phyloP scores from a whole-genome alignment of 2,888 invertebrate genomes.

The Zelleria hepariella region DNA sequence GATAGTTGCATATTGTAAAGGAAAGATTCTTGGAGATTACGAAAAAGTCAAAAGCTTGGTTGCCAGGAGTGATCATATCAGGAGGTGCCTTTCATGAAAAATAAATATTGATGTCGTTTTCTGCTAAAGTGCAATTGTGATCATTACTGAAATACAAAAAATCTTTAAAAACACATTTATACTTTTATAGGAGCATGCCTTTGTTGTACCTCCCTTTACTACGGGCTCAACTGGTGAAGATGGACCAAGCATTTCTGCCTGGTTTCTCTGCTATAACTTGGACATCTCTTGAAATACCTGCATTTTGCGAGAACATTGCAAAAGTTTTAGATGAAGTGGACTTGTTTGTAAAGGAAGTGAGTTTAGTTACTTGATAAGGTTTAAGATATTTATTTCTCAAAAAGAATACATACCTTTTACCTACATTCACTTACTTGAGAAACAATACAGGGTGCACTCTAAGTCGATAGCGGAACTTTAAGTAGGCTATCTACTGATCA shows the following conservation, averaged over 20 bases:
- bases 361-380: neutral
- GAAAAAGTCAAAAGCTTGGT: slow-evolving; percentile 75
- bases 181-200: slow-evolving; percentile 66
- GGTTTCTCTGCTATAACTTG: slow-evolving; percentile 85
- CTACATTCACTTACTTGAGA: too few species aligned
- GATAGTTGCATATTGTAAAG: slow-evolving; percentile 80
- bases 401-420: too few species aligned
- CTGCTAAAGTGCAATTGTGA: too few species aligned
- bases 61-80: slow-evolving; percentile 73
- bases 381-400: too few species aligned
- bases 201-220: slow-evolving; percentile 79
- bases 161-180: neutral
- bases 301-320: slow-evolving; percentile 73
- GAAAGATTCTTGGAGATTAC: slow-evolving; percentile 75
- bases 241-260: slow-evolving; percentile 81
- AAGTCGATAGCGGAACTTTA: too few species aligned
- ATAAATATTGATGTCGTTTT: neutral
- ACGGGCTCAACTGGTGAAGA: slow-evolving; percentile 75
- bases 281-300: slow-evolving; percentile 82
- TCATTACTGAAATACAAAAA: too few species aligned
- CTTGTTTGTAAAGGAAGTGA: slow-evolving; percentile 76
- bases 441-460: too few species aligned
- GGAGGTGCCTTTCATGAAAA: slow-evolving; percentile 31
- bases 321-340: slow-evolving; percentile 74
- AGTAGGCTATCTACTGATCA: too few species aligned